Evolutionary conservation across 2,797 vertebrate species (phyloP).

Genomic region (Delichon dasypus): DNA sequence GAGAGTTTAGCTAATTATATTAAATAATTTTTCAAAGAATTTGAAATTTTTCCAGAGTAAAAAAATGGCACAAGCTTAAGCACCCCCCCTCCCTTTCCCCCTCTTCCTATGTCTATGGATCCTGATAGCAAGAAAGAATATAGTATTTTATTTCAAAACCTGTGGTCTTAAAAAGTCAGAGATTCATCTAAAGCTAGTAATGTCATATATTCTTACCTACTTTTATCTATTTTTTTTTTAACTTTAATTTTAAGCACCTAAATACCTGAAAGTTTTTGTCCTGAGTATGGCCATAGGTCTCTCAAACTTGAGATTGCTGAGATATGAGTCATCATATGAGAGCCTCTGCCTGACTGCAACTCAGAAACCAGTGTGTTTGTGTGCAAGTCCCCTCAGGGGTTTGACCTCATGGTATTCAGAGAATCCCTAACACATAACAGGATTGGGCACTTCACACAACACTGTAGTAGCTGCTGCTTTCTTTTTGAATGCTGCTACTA

Average conservation of each 20-base stretch:
- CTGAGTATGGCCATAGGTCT: not conserved
- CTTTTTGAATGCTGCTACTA: not conserved
- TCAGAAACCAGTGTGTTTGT: not conserved
- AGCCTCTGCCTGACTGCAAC: not conserved
- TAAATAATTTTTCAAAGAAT: not conserved
- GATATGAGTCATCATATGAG: not conserved
- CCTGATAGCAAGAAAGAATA: not conserved
- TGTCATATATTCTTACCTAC: not conserved
- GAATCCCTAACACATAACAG: not conserved
- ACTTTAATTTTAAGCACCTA: not conserved
- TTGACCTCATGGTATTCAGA: not conserved
- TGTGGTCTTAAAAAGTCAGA: not conserved
- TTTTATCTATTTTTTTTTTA: not conserved
- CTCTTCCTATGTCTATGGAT: not conserved
- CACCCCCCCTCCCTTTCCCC: fast-evolving
- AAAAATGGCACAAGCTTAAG: not conserved
- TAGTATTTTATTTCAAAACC: not conserved
- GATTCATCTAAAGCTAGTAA: not conserved
- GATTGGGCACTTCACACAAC: not conserved
- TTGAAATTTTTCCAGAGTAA: not conserved
- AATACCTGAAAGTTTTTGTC: not conserved
- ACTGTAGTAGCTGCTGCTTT: not conserved
- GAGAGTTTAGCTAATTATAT: not conserved
- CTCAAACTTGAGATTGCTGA: not conserved
- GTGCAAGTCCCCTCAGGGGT: not conserved